Base-by-base conservation (phyloP, 2,888 invertebrate species). In the Listrodromus nycthemerus region DNA sequence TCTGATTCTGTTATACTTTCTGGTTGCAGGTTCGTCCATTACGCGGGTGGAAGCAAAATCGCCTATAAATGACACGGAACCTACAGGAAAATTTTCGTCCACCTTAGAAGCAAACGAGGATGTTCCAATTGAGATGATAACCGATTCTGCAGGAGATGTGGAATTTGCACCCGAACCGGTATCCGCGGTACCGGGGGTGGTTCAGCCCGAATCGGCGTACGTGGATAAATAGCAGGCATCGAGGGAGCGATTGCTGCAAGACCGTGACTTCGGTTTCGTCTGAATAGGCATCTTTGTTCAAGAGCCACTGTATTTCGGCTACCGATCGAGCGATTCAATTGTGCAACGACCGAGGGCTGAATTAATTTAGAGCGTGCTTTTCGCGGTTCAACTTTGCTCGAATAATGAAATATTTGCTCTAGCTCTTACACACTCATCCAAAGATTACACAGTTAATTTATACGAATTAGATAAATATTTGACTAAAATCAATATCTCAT, bases 381-480 rank as follows among this genome's bases (percentile, higher is more conserved):
- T 58, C n/a, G 41, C 70, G 21, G 55, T 24, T n/a, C 8, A 58
- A 4, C 33, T 6, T 41, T 10, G 19, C 45, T 58, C 41, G 24
- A 45, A 58, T 41, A 45, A 45, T 58, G 58, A 71, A 4, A n/a
- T 37, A 41, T 41, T 73, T 58, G 27, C n/a, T 0, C 6, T 7
- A 7, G 27, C 24, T 27, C 21, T 73, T 73, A 41, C 27, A n/a
- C 91, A 91, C 69, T 89, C 93, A 93, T 89, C 92, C 93, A 93
- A 92, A 93, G 90, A 92, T 93, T 89, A 93, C 94, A 90, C 93
- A 94, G 92, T 92, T 89, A 92, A 94, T 82, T 93, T 84, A 93
- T 93, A 87, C 50, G 27, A 48, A 33, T 33, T 8, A 33, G 41
- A 41, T 41, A 1, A 13, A 41, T 41, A 41, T 41, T 41, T 13